Conservation (phyloP, 2,113 vertebrate species). For the Dendropsophus ebraccatus region DNA sequence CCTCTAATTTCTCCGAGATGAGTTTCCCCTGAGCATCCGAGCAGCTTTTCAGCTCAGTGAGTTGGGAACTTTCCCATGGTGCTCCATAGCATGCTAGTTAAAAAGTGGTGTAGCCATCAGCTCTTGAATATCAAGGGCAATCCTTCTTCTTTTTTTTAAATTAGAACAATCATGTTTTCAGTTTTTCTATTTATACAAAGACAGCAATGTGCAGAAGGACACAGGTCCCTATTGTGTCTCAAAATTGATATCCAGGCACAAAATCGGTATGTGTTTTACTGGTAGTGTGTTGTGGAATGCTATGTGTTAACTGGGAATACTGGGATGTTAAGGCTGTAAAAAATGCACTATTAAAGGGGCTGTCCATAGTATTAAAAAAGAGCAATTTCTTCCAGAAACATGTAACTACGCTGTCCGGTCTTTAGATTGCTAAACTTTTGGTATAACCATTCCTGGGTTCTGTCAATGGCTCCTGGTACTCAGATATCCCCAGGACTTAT, state of each 20-base stretch:
- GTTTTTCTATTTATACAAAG: slow-evolving; percentile 46
- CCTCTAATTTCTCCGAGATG: slow-evolving; percentile 31
- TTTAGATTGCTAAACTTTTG: no score
- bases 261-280: background rate
- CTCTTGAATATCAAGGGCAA: slow-evolving; percentile 32
- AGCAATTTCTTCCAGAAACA: no score
- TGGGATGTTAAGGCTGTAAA: background rate
- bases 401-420: no score
- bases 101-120: slow-evolving; percentile 19
- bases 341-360: background rate
- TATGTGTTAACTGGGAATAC: background rate
- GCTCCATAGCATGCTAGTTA: slow-evolving; percentile 30
- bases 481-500: no score
- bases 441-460: no score
- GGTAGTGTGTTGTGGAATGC: background rate
- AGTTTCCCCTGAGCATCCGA: slow-evolving; percentile 30
- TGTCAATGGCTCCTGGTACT: no score
- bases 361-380: no score
- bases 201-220: slow-evolving; percentile 37
- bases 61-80: slow-evolving; percentile 47
- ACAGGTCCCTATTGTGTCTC: slow-evolving; percentile 26
- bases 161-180: slow-evolving; percentile 53
- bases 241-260: slow-evolving; percentile 33
- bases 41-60: slow-evolving; percentile 48
- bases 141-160: slow-evolving; percentile 13